Conservation (phyloP, 2,797 vertebrate species). For the Myioborus melanocephalus region DNA sequence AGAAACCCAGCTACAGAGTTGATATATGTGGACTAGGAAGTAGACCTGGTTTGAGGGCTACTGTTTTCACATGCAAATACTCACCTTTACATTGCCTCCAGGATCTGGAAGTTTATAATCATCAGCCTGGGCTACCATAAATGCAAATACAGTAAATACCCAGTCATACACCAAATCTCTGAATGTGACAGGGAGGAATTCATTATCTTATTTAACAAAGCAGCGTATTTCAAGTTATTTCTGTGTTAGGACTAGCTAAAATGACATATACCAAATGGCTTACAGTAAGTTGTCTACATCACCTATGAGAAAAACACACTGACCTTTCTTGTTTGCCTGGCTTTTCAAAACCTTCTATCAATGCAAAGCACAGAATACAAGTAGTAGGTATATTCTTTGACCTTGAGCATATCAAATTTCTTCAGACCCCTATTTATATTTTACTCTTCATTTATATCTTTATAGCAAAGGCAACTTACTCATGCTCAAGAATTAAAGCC, state of each 20-base stretch:
- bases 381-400: background rate
- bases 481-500: background rate
- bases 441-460: background rate
- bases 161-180: background rate
- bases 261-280: background rate
- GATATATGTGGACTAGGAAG: background rate
- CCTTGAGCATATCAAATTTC: background rate
- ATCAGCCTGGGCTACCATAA: background rate
- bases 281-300: background rate
- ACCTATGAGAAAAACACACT: background rate
- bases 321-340: background rate
- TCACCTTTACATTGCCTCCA: background rate
- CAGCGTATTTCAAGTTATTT: background rate
- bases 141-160: background rate
- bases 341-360: background rate
- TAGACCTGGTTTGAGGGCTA: background rate
- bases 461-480: background rate
- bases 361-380: background rate
- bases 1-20: rapidly evolving
- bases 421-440: background rate
- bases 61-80: background rate
- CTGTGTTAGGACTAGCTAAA: background rate
- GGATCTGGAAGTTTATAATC: background rate
- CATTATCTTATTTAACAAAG: background rate
- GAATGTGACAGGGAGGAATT: background rate